Evolutionary conservation across 2,113 vertebrate genomes (phyloP), one percentile per base, ranked within the genome.

Genomic region (Cranoglanis bouderius): DNA sequence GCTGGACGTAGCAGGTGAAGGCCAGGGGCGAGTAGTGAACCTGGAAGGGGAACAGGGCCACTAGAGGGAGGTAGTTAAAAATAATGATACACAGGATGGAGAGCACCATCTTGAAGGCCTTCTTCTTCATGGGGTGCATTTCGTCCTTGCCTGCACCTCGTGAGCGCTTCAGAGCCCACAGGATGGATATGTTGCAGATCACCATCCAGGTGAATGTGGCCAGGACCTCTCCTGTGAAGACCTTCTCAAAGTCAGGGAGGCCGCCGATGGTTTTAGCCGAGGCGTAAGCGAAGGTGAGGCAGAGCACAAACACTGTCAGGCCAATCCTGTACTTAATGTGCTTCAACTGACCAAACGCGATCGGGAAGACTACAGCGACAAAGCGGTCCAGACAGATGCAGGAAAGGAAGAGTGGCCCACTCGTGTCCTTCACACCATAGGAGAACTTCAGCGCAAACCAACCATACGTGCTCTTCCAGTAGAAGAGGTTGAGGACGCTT

Each of bases 41-140:
- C 87, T 96, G 92, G 88, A 96, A 96, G 2, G 96, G 95, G 86
- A 96, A 96, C 1, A 95, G 53, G 0, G 87, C 95, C 4, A 96
- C 95, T 6, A 89, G 94, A 5, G 95, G 96, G 80, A 96, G 92
- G 91, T 96, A 96, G 94, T 94, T 95, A 77, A 88, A 93, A n/a
- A 96, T 53, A 21, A 95, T 93, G 57, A 96, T 94, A 61, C 92
- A 91, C 21, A 95, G 92, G 90, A 96, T 94, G 7, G 94, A 95
- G 10, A 95, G 94, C 81, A 96, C 95, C 80, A 90, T 93, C 88
- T 95, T 96, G 84, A 96, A 96, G 38, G 96, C 96, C 38, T 92
- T 96, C 91, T 93, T 95, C 92, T 96, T 96, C 95, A 96, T 94
- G 40, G 96, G 96, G 77, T 96, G 95, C 95, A 96, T 96, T 72